Conservation (phyloP, 2,797 vertebrate species). For the Cryptoprocta ferox region DNA sequence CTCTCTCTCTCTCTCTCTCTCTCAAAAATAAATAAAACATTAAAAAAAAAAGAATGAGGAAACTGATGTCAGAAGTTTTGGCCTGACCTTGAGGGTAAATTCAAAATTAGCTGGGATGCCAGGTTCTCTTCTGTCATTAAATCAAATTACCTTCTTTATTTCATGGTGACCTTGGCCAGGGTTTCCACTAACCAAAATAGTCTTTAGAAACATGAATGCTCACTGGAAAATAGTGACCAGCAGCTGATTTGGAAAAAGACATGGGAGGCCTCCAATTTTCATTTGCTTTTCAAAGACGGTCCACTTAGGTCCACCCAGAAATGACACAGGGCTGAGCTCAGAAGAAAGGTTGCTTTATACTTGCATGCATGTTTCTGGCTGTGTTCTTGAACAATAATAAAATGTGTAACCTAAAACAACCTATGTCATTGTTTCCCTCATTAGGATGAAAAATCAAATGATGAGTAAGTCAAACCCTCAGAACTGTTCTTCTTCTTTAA, state of each 20-base stretch:
- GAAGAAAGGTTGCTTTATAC: neutral
- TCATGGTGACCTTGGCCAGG: constrained; percentile 30
- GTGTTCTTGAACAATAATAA: neutral
- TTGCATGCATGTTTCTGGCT: fast-evolving
- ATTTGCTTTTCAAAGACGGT: neutral
- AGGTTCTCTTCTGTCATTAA: neutral
- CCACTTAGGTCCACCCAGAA: neutral
- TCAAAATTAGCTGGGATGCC: neutral
- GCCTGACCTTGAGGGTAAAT: neutral
- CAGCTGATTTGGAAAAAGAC: neutral
- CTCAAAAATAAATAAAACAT: too few species aligned
- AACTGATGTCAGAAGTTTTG: neutral
- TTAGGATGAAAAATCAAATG: neutral
- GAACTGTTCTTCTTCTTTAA: neutral
- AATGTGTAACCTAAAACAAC: neutral
- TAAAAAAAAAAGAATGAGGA: too few species aligned
- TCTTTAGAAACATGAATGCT: neutral
- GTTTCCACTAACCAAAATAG: neutral
- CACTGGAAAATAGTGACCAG: neutral
- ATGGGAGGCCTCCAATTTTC: neutral
- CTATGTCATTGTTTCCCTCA: neutral
- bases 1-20: too few species aligned
- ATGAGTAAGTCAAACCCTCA: neutral
- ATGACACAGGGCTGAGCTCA: neutral
- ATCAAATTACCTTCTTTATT: constrained; percentile 38